phyloP scores from a whole-genome alignment of 92 coral and sea anemone genomes.

The Epizoanthus stellaris region DNA sequence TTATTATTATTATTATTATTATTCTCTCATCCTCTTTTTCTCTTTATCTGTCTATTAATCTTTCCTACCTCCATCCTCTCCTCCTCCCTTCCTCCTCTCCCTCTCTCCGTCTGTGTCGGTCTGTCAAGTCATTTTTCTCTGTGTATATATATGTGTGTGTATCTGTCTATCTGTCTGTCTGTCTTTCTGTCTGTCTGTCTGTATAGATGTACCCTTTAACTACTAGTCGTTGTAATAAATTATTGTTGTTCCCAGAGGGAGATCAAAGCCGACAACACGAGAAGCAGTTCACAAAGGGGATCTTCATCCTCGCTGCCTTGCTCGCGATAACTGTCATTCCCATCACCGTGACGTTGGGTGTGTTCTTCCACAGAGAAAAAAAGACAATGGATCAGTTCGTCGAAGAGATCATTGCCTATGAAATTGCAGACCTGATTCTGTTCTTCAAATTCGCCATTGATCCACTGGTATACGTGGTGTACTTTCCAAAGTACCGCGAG shows the following conservation, averaged over 20 bases:
- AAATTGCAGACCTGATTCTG: slow-evolving; percentile 51
- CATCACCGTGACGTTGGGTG: slow-evolving; percentile 43
- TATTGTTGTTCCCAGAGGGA: not conserved
- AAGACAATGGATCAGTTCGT: not conserved
- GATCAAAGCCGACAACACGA: slow-evolving; percentile 62
- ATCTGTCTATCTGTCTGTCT: too few species aligned
- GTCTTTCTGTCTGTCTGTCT: too few species aligned
- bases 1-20: too few species aligned
- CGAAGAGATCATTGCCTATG: slow-evolving; percentile 42
- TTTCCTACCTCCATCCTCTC: too few species aligned
- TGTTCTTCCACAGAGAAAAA: slow-evolving; percentile 18
- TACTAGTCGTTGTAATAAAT: not conserved
- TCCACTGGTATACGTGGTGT: slow-evolving; percentile 71
- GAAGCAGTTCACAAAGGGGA: slow-evolving; percentile 73
- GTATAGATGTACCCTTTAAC: too few species aligned
- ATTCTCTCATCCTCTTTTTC: too few species aligned
- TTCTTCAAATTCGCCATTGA: slow-evolving; percentile 74
- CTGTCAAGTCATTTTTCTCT: too few species aligned
- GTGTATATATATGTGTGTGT: too few species aligned
- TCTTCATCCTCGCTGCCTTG: slow-evolving; percentile 65
- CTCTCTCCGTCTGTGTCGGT: too few species aligned
- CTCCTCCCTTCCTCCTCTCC: too few species aligned
- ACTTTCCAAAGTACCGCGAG: slow-evolving; percentile 74
- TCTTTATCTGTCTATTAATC: too few species aligned
- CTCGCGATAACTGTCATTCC: slow-evolving; percentile 77